Conservation (phyloP, 2,888 invertebrate genomes). For the Abrostola tripartita region DNA sequence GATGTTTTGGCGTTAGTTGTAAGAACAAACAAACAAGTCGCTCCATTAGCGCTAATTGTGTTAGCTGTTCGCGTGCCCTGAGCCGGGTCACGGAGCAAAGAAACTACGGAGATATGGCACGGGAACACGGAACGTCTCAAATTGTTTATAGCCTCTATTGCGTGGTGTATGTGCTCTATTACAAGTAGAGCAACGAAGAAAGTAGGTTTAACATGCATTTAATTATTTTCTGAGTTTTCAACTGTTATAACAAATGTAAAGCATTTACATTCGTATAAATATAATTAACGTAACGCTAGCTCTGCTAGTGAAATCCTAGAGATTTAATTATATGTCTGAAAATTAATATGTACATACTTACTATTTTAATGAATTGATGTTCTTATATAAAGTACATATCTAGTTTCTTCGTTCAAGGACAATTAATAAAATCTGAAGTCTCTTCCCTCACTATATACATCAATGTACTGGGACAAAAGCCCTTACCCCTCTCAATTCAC, state of each 20-base stretch:
- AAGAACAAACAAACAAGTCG: conserved; percentile 70
- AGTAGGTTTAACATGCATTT: too few species aligned
- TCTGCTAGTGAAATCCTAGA: too few species aligned
- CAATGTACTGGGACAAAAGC: neutral
- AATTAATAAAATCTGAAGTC: neutral
- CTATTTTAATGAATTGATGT: too few species aligned
- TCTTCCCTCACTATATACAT: neutral
- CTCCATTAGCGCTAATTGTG: conserved; percentile 76
- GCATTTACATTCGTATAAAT: too few species aligned
- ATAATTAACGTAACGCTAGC: too few species aligned
- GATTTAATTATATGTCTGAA: too few species aligned
- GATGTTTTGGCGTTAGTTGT: conserved; percentile 56
- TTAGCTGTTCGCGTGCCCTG: conserved; percentile 48
- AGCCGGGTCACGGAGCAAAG: conserved; percentile 16
- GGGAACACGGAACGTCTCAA: conserved; percentile 23
- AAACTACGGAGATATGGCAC: conserved; percentile 13
- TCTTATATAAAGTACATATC: too few species aligned
- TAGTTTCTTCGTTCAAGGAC: neutral
- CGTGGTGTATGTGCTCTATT: neutral
- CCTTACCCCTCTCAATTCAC: neutral
- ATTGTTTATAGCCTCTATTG: neutral
- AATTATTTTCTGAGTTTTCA: too few species aligned
- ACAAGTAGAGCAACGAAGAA: too few species aligned
- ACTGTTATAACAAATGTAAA: too few species aligned
- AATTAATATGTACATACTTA: too few species aligned